Conservation (phyloP, 1,140 invertebrate genomes). For the Drosophila ogumai region DNA sequence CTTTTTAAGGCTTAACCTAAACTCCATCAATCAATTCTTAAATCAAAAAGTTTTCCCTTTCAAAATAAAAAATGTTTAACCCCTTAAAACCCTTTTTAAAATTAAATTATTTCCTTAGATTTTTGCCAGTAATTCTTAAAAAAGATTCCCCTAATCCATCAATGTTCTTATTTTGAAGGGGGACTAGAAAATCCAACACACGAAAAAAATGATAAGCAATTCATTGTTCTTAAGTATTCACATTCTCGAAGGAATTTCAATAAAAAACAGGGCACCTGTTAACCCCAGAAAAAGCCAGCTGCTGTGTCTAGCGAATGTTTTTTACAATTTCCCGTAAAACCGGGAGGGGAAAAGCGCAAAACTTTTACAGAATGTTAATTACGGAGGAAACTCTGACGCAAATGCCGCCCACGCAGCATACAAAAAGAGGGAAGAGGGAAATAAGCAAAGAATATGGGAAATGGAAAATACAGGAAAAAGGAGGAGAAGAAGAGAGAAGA, state of each 20-base stretch:
- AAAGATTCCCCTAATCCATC: constrained; percentile 15
- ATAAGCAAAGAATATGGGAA: constrained; percentile 10
- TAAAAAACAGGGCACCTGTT: constrained; percentile 33
- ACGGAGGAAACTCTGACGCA: constrained; percentile 54
- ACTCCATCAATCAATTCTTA: constrained; percentile 10
- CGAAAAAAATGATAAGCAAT: constrained; percentile 17
- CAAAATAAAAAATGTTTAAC: background rate
- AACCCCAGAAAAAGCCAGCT: constrained; percentile 15
- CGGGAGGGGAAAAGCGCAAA: constrained; percentile 12
- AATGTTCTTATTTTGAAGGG: background rate
- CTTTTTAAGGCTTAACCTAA: background rate
- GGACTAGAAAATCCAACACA: background rate
- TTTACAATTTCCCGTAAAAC: constrained; percentile 14
- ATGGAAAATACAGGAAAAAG: background rate
- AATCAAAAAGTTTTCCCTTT: background rate
- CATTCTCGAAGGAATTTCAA: constrained; percentile 19
- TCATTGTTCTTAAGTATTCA: constrained; percentile 11
- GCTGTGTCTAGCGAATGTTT: constrained; percentile 13
- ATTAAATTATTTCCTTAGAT: background rate
- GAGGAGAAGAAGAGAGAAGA: background rate
- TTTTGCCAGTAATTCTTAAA: constrained; percentile 1
- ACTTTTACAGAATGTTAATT: constrained; percentile 58
- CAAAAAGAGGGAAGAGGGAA: background rate
- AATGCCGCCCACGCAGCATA: constrained; percentile 45
- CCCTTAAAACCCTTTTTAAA: background rate